Conservation (phyloP, 2,888 invertebrate genomes). For the Sinodicranocentrus sp. region DNA sequence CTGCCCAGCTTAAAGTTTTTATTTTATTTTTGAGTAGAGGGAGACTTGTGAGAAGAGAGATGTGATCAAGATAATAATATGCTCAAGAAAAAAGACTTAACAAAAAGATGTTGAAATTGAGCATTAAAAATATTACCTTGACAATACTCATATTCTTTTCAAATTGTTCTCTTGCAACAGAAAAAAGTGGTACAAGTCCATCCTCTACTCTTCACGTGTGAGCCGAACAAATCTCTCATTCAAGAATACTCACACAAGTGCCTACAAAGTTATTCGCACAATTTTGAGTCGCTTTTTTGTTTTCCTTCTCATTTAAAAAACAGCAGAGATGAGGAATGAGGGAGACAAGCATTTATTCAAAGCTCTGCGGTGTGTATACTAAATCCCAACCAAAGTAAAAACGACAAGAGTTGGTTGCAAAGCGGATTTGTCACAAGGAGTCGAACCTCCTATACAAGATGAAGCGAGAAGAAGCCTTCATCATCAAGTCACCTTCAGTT, state of each 20-base stretch:
- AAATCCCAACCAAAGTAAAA: background rate
- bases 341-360: background rate
- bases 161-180: background rate
- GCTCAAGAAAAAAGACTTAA: too few species aligned
- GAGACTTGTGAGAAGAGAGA: too few species aligned
- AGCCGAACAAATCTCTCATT: too few species aligned
- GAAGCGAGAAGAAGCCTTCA: slow-evolving; percentile 44
- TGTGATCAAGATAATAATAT: too few species aligned
- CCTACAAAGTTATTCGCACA: too few species aligned
- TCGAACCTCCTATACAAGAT: background rate
- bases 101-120: background rate
- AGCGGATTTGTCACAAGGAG: slow-evolving; percentile 54
- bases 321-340: background rate
- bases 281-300: too few species aligned
- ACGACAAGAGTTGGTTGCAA: slow-evolving; percentile 42
- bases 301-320: background rate
- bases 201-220: too few species aligned
- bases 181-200: slow-evolving; percentile 4
- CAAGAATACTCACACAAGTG: too few species aligned
- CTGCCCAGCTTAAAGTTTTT: too few species aligned
- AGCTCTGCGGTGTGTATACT: background rate
- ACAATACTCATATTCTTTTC: background rate
- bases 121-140: background rate
- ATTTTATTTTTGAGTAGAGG: too few species aligned
- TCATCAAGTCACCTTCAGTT: slow-evolving; percentile 33